A percentile compares a stretch with the other conserved stretches of the same genome.
These are phyloP conservation scores for Paratrypauchen microcephalus DNA, from an alignment of 2,797 vertebrate species.

Conservation along the genomic window DNA sequence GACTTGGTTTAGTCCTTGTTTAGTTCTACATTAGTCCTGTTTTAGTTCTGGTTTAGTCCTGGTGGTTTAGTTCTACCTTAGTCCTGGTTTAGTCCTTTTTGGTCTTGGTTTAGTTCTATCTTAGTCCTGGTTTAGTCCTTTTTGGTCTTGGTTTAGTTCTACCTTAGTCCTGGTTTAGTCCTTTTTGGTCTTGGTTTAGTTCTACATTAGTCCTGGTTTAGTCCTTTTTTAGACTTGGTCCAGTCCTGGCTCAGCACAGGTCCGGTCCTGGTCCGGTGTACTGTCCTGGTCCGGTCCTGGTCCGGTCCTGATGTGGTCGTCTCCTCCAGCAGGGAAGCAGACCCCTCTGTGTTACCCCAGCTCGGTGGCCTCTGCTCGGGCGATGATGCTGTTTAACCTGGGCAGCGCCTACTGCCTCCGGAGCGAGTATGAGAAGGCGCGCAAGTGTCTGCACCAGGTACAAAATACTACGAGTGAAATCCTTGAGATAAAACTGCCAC, in stretches of 20 bases:
- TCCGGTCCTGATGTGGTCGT: background rate
- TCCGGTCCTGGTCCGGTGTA: background rate
- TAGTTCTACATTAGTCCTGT: background rate
- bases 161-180: background rate
- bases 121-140: background rate
- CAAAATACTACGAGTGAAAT: background rate
- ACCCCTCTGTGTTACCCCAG: constrained; percentile 94
- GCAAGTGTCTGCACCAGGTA: constrained; percentile 96
- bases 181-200: background rate
- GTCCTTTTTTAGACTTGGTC: background rate
- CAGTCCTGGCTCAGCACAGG: background rate
- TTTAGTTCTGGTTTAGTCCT: background rate
- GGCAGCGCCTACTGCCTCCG: constrained; percentile 96
- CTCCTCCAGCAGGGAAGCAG: constrained; percentile 87
- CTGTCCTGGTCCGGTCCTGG: background rate
- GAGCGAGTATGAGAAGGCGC: constrained; percentile 97
- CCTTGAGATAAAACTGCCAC: too few relatives aligned
- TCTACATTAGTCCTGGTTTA: background rate
- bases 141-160: background rate
- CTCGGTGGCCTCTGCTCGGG: constrained; percentile 89
- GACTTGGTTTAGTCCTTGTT: background rate
- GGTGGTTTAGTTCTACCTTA: background rate
- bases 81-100: background rate
- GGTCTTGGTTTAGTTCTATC: background rate
- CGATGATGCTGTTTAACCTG: constrained; percentile 97